Evolutionary conservation across 2,113 vertebrate species (phyloP).

Genomic region (Aleadryas rufinucha): DNA sequence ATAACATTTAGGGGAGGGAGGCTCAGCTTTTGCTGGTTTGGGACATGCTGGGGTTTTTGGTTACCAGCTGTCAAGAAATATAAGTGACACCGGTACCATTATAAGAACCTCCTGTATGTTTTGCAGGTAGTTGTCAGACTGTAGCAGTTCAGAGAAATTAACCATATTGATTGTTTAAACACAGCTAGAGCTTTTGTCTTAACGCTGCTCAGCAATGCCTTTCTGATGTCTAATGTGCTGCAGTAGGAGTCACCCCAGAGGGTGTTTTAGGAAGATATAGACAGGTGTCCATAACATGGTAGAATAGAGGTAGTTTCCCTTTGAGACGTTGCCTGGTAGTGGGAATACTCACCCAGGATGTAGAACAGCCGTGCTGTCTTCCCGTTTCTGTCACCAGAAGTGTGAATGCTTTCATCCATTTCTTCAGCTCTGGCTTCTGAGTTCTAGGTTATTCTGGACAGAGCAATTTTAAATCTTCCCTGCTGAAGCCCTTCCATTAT

Average conservation of each 20-base stretch:
- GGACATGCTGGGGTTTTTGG: background rate
- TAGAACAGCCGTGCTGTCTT: background rate
- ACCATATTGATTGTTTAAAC: background rate
- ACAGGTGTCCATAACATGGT: background rate
- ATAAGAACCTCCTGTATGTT: constrained; percentile 23
- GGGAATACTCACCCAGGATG: background rate
- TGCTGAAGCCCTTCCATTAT: background rate
- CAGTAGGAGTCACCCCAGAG: background rate
- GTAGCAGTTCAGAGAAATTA: background rate
- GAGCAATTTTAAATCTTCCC: background rate
- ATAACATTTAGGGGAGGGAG: background rate
- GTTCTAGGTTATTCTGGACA: background rate
- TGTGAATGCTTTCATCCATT: background rate
- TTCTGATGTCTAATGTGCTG: background rate
- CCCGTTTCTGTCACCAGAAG: background rate
- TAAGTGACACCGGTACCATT: background rate
- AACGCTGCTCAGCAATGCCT: background rate
- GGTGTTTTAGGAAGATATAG: background rate
- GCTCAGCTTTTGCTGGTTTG: background rate
- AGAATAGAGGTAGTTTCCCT: background rate
- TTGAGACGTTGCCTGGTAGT: background rate
- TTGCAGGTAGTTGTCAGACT: constrained; percentile 31
- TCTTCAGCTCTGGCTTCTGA: background rate
- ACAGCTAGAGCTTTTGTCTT: background rate
- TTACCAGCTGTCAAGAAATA: background rate